Base-by-base conservation (phyloP, 2,113 vertebrate species). In the Syngnathus typhle region DNA sequence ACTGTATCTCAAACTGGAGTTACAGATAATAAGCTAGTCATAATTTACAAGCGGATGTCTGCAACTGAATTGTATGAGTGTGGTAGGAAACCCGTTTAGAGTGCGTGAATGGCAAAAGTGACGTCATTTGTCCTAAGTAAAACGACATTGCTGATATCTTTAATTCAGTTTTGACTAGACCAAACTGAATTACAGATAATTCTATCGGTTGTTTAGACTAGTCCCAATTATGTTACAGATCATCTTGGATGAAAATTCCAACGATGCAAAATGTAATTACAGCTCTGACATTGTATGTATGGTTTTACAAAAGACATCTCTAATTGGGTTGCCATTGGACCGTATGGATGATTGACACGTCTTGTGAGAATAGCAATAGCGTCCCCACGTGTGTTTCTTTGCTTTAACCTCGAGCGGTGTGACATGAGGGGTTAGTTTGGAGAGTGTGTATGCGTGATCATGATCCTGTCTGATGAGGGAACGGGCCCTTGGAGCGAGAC, bases 391-490 rank as follows among this genome's bases (percentile, higher is more conserved):
- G 71, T 65, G 72, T 71, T 75, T 70, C 75, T 77, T 59, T 15
- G 78, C 72, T 66, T 58, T 16, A 23, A 43, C 21, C 41, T 23
- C 41, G 39, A 62, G n/a, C n/a, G 51, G 82, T 74, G 74, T 81
- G 84, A 84, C 58, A 77, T 84, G 81, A 76, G 63, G 0, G 41
- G 37, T 54, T 58, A 62, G 49, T 46, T 38, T 23, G 44, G 18
- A 64, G 77, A 78, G 78, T 73, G 84, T 84, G 71, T 88, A 87
- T 87, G 87, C 84, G 38, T 81, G 88, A 85, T 90, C 88, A 88
- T 86, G 88, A 87, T 84, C 85, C 79, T 37, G 79, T 76, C 75
- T 85, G 83, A 82, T 88, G 80, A 88, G 86, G 83, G 82, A 84
- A 85, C 79, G 76, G 85, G 78, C 78, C 80, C 76, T 84, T 82